Evolutionary conservation across 1,140 invertebrate genomes (phyloP).

Genomic region (Xylocopa sonorina): DNA sequence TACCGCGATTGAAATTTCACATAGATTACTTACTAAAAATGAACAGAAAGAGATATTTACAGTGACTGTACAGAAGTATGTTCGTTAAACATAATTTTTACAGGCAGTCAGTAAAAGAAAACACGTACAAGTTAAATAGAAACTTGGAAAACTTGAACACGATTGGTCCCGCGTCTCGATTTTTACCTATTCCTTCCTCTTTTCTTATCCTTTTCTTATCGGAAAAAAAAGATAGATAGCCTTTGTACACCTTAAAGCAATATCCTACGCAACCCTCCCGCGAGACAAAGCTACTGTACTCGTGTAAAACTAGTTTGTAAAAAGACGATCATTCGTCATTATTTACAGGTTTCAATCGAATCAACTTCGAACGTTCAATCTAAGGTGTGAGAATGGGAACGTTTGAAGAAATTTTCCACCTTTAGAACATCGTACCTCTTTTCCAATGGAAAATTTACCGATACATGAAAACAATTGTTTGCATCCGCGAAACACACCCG

Average conservation of each 20-base stretch:
- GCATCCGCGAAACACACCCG: not conserved
- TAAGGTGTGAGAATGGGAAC: not conserved
- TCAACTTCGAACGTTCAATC: not conserved
- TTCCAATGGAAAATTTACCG: not conserved
- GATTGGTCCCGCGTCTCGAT: slow-evolving; percentile 62
- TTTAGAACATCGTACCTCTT: slow-evolving; percentile 13
- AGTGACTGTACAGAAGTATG: slow-evolving; percentile 45
- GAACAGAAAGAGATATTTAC: slow-evolving; percentile 45
- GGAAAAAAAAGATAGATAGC: slow-evolving; percentile 30
- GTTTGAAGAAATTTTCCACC: not conserved
- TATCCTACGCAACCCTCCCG: not conserved
- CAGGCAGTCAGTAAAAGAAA: slow-evolving; percentile 14
- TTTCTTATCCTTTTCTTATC: slow-evolving; percentile 8
- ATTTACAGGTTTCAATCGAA: slow-evolving; percentile 3
- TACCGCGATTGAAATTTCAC: not conserved
- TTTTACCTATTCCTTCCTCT: not conserved
- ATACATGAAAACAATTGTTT: not conserved
- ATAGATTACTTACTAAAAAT: slow-evolving; percentile 22
- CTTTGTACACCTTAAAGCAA: slow-evolving; percentile 54
- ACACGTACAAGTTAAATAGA: slow-evolving; percentile 33
- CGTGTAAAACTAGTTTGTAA: slow-evolving; percentile 33
- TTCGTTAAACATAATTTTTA: slow-evolving; percentile 28
- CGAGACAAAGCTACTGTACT: slow-evolving; percentile 15
- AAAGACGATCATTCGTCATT: slow-evolving; percentile 6
- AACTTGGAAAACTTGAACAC: slow-evolving; percentile 36